phyloP scores from a whole-genome alignment of 1,140 invertebrate species.

The Mycetomoellerius zeteki region DNA sequence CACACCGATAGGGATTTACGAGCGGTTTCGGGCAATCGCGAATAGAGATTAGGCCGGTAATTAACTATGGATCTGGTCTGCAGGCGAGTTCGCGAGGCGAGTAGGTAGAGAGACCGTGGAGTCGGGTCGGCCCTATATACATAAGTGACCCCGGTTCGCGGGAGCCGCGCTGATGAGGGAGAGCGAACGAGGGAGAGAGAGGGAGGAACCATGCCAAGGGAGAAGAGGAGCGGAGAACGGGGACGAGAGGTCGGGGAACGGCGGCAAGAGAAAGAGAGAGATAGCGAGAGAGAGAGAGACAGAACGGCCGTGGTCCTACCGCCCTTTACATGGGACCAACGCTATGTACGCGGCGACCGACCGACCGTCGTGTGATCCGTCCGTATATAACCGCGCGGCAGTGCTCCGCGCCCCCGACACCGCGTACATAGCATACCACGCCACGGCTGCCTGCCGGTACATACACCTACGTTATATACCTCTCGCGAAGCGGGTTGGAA shows the following conservation, averaged over 20 bases:
- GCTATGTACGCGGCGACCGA: constrained; percentile 65
- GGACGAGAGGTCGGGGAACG: constrained; percentile 53
- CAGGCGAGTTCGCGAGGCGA: constrained; percentile 82
- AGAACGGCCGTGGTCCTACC: constrained; percentile 70
- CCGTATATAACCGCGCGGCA: constrained; percentile 70
- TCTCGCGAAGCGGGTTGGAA: constrained; percentile 28
- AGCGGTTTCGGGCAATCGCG: constrained; percentile 87
- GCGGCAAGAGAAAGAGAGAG: constrained; percentile 19
- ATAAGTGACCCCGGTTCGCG: constrained; percentile 84
- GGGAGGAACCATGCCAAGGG: constrained; percentile 23
- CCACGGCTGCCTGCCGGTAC: constrained; percentile 53
- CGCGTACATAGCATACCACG: constrained; percentile 67
- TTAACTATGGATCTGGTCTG: constrained; percentile 87
- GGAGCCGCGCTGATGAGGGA: constrained; percentile 74
- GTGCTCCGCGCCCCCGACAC: constrained; percentile 54
- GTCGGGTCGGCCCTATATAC: constrained; percentile 78
- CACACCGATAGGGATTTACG: constrained; percentile 87
- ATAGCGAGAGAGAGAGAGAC: constrained; percentile 19
- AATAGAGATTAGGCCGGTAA: constrained; percentile 87
- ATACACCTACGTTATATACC: constrained; percentile 64
- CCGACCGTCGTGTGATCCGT: constrained; percentile 73
- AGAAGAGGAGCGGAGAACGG: constrained; percentile 46
- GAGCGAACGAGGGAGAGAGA: constrained; percentile 70
- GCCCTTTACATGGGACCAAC: constrained; percentile 74
- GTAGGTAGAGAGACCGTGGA: constrained; percentile 73